phyloP scores from a whole-genome alignment of 2,888 invertebrate species.

The Hylaea fasciaria region DNA sequence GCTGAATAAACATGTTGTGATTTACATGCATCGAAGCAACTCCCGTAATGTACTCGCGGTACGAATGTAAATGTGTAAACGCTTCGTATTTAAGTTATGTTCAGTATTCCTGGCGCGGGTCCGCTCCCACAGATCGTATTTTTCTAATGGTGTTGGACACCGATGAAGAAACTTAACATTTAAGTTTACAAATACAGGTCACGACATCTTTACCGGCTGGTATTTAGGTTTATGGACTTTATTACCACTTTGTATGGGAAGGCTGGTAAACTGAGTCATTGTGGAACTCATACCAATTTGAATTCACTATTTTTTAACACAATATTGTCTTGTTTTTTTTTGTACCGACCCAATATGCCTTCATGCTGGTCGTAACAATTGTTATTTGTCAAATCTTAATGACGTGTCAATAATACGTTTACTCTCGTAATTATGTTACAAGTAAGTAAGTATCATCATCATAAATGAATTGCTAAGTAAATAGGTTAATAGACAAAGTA shows the following conservation, averaged over 20 bases:
- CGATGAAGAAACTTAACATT: conserved; percentile 27
- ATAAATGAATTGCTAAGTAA: too few relatives aligned
- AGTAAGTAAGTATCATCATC: too few relatives aligned
- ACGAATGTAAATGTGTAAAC: conserved; percentile 76
- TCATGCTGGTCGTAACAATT: too few relatives aligned
- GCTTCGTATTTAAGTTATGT: conserved; percentile 63
- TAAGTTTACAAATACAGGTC: conserved; percentile 34
- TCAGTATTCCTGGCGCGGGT: conserved; percentile 57
- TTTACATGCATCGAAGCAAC: conserved; percentile 82
- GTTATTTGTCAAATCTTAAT: too few relatives aligned
- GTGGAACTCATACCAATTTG: not conserved
- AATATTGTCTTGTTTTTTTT: too few relatives aligned
- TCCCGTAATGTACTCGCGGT: conserved; percentile 79
- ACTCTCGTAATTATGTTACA: too few relatives aligned
- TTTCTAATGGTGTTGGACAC: conserved; percentile 32
- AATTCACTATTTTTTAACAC: too few relatives aligned
- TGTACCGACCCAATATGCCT: too few relatives aligned
- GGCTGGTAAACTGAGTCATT: conserved; percentile 18
- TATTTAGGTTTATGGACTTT: conserved; percentile 26
- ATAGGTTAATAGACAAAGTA: too few relatives aligned
- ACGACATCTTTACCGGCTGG: conserved; percentile 31
- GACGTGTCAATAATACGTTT: too few relatives aligned
- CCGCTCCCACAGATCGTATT: conserved; percentile 53
- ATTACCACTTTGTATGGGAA: conserved; percentile 26
- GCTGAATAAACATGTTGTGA: conserved; percentile 81